Evolutionary conservation across 2,888 invertebrate species (phyloP).

Genomic region (Ennomos fuscantarius): DNA sequence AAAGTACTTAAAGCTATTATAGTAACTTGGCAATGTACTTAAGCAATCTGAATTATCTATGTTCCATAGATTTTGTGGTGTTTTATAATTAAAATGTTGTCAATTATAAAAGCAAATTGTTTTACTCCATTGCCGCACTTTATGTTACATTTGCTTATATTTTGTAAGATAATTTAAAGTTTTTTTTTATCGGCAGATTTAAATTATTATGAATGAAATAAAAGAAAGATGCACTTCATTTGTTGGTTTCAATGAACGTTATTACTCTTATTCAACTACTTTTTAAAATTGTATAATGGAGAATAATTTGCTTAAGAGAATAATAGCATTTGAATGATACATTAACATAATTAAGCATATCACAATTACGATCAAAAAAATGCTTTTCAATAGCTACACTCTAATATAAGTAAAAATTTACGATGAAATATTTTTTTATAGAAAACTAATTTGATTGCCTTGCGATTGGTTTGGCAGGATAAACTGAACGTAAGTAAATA

Average conservation of each 20-base stretch:
- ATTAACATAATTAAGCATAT: too few species aligned
- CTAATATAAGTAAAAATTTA: too few species aligned
- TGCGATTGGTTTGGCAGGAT: too few species aligned
- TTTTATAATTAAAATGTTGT: slow-evolving; percentile 85
- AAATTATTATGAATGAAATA: slow-evolving; percentile 48
- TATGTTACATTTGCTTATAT: slow-evolving; percentile 33
- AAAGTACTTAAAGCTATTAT: slow-evolving; percentile 74
- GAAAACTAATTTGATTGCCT: too few species aligned
- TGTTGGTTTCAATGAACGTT: slow-evolving; percentile 40
- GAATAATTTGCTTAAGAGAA: too few species aligned
- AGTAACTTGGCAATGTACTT: slow-evolving; percentile 75
- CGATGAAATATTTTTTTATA: too few species aligned
- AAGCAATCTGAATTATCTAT: slow-evolving; percentile 77
- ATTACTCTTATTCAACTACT: too few species aligned
- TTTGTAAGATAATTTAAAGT: slow-evolving; percentile 35
- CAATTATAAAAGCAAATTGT: slow-evolving; percentile 69
- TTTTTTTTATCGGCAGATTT: slow-evolving; percentile 43
- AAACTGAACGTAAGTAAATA: too few species aligned
- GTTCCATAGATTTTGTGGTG: slow-evolving; percentile 83
- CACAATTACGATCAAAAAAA: too few species aligned
- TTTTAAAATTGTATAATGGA: too few species aligned
- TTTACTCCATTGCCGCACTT: slow-evolving; percentile 48
- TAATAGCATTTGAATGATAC: too few species aligned
- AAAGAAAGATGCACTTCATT: slow-evolving; percentile 47
- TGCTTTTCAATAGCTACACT: too few species aligned